Percentiles rank a stretch among this genome's conserved stretches.
Evolutionary conservation across 1,140 invertebrate genomes (phyloP).

Genomic region (Oryctes rhinoceros): DNA sequence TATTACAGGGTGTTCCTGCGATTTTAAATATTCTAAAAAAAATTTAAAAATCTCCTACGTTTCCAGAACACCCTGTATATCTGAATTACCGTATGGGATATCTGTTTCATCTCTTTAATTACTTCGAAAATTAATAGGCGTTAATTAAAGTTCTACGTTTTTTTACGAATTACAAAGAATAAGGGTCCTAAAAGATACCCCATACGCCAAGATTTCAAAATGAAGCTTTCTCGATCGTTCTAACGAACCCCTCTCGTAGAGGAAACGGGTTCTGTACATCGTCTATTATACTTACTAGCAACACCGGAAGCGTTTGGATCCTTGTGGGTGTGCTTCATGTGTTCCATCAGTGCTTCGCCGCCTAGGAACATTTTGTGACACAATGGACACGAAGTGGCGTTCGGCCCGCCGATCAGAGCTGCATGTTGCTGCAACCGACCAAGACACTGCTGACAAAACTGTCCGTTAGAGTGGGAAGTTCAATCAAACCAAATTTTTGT

Average conservation of each 20-base stretch:
- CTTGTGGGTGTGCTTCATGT: conserved; percentile 95
- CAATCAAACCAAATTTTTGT: conserved; percentile 52
- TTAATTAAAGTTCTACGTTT: not conserved
- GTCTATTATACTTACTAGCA: conserved; percentile 79
- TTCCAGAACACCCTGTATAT: too few relatives aligned
- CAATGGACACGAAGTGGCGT: conserved; percentile 87
- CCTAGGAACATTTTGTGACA: conserved; percentile 94
- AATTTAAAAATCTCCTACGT: too few relatives aligned
- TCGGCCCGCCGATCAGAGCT: conserved; percentile 88
- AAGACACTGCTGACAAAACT: conserved; percentile 62
- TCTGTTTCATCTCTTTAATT: not conserved
- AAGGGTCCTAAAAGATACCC: not conserved
- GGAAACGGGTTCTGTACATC: not conserved
- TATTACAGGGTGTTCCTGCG: too few relatives aligned
- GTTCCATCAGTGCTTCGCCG: conserved; percentile 88
- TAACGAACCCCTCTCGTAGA: too few relatives aligned
- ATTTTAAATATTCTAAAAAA: too few relatives aligned
- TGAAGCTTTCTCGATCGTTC: too few relatives aligned
- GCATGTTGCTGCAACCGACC: conserved; percentile 88
- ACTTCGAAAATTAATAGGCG: too few relatives aligned
- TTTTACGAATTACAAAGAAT: not conserved
- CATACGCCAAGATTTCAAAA: not conserved
- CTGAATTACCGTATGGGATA: not conserved
- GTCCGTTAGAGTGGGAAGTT: conserved; percentile 55
- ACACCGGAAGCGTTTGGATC: conserved; percentile 88